Base-by-base conservation (phyloP, 2,797 vertebrate species). In the Tadarida brasiliensis region DNA sequence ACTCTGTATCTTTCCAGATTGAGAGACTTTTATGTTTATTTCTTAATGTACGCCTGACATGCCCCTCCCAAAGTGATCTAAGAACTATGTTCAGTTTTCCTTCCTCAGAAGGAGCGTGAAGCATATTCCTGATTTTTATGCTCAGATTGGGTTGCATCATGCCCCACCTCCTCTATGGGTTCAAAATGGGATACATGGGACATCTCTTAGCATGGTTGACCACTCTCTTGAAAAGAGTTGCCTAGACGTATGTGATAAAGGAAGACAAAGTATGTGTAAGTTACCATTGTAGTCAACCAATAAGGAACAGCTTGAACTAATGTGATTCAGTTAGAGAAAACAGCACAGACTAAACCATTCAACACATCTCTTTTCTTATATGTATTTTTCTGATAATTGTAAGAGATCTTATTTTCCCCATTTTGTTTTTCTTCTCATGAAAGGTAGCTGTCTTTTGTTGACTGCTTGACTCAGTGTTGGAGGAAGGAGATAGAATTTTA, bases 401-500 rank as follows among this genome's bases (percentile, higher is more conserved):
- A 71, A 70, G 61, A 47, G 44, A 44, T 83, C 14, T 51, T 33
- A 81, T 68, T 83, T 68, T 30, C 10, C 17, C 7, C 15, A 16
- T 11, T 49, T 76, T 91, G 7, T 89, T 89, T 89, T 85, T 76
- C 12, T 67, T 92, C n/a, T 74, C 19, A 54, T 33, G 47, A n/a
- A 24, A 87, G 57, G 61, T 15, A 78, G 49, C 49, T 51, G 49
- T 51, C 49, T 51, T 51, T 51, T 51, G 10, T 51, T 14, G 12
- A 14, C 49, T 51, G 12, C 49, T 51, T 51, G 49, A 51, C 49
- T 51, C 49, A 51, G 57, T 71, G 30, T 74, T 91, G n/a, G 26
- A 93, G 70, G 68, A 63, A 85, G 35, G 17, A 77, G 17, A 20
- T 95, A 5, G 47, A 61, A 56, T 94, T 94, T 94, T 39, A 84